These are phyloP conservation scores for Stramonita haemastoma DNA, from an alignment of 2,888 invertebrate species.

Conservation along the genomic window DNA sequence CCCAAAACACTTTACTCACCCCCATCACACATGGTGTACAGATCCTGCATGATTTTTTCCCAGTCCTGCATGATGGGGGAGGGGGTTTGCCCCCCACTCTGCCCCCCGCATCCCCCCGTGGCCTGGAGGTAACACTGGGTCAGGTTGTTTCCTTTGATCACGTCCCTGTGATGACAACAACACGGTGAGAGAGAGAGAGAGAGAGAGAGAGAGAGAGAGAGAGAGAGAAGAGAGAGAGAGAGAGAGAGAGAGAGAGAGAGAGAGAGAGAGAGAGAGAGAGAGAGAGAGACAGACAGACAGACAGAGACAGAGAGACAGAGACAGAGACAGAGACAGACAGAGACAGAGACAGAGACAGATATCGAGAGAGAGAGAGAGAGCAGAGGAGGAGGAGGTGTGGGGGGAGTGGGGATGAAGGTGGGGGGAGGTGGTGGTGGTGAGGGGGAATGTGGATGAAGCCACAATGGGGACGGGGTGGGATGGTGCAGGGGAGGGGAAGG, in stretches of 20 bases:
- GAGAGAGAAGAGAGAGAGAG: background rate
- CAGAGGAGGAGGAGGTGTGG: too few relatives aligned
- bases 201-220: background rate
- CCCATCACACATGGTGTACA: conserved; percentile 55
- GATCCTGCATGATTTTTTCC: conserved; percentile 55
- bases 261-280: background rate
- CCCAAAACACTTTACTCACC: conserved; percentile 33
- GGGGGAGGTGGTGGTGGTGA: too few relatives aligned
- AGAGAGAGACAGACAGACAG: background rate
- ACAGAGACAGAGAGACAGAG: background rate
- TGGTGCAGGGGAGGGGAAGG: too few relatives aligned
- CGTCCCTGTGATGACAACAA: conserved; percentile 42
- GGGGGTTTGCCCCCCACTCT: conserved; percentile 27
- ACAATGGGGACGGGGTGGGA: too few relatives aligned
- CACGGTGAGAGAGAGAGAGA: background rate
- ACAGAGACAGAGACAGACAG: background rate
- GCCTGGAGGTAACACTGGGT: conserved; percentile 57
- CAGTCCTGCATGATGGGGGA: conserved; percentile 49
- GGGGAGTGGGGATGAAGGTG: too few relatives aligned
- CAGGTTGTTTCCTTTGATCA: conserved; percentile 56
- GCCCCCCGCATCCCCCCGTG: conserved; percentile 46
- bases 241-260: background rate
- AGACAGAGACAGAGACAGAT: background rate
- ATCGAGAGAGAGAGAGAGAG: background rate
- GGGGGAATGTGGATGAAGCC: too few relatives aligned